Conservation (phyloP, 2,888 invertebrate genomes). For the Pharmacophagus antenor region DNA sequence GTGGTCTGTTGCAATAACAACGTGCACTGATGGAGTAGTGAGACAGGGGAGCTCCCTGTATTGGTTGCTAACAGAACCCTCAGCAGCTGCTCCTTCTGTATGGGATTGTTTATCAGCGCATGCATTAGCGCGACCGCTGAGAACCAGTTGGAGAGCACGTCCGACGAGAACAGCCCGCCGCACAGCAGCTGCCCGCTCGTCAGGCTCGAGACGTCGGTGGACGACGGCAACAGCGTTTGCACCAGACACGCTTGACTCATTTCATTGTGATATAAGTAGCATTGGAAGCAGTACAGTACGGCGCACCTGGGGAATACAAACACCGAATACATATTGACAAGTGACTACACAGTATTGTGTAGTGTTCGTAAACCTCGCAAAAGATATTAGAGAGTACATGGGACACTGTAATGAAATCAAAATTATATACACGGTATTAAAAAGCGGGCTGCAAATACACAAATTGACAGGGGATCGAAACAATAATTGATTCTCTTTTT, state of each 20-base stretch:
- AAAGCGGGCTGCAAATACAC: too few species aligned
- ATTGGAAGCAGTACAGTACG: constrained; percentile 98
- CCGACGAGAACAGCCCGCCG: constrained; percentile 93
- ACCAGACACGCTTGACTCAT: constrained; percentile 92
- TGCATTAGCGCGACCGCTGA: constrained; percentile 95
- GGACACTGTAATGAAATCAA: too few species aligned
- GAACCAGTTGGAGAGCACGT: constrained; percentile 97
- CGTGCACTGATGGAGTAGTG: constrained; percentile 93
- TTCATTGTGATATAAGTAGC: constrained; percentile 96
- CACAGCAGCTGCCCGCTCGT: constrained; percentile 95
- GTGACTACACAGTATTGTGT: too few species aligned
- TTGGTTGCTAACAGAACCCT: constrained; percentile 94
- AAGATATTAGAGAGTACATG: too few species aligned
- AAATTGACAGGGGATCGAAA: too few species aligned
- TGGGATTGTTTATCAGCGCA: constrained; percentile 90
- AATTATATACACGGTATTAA: too few species aligned
- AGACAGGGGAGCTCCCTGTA: constrained; percentile 91
- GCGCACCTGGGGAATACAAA: constrained; percentile 85
- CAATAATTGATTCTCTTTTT: too few species aligned
- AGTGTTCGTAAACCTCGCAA: too few species aligned
- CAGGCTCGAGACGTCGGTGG: constrained; percentile 85
- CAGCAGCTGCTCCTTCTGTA: constrained; percentile 93
- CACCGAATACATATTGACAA: neutral
- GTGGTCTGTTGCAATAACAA: constrained; percentile 90
- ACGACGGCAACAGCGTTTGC: constrained; percentile 94